Base-by-base conservation (phyloP, 2,797 vertebrate species). In the Pseudochaenichthys georgianus region DNA sequence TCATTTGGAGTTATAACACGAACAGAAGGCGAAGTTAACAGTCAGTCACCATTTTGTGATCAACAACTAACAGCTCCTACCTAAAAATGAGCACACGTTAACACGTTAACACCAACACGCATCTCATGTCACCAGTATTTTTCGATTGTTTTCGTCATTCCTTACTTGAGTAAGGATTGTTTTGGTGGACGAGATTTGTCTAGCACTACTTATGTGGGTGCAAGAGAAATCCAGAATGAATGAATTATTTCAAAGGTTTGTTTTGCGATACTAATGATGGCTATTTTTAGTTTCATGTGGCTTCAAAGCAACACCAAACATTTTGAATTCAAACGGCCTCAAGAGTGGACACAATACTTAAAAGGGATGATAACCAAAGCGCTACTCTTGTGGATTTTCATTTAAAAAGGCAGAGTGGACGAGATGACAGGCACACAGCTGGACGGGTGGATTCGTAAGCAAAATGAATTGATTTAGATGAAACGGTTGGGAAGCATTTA, bases 241-340 rank as follows among this genome's bases (percentile, higher is more conserved):
- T 65, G 69, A 45, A 17, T 23, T 17, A 28, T 75, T 75, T 66
- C 60, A 75, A 70, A 78, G 80, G 54, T 41, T 64, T 70, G 52
- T 68, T 80, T 21, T 50, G 53, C 23, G 17, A 65, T 15, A 16
- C 55, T 69, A 61, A 53, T 3, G 41, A 23, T 0, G 21, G 0
- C 52, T 77, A 54, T 85, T 81, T 82, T 72, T 76, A 85, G 73
- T 43, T 84, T 79, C 31, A 52, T 21, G 65, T 52, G 60, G 5
- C 34, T 38, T 38, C 7, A 38, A 38, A 38, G 34, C 7, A 8
- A 38, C 34, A 2, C 34, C 34, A 9, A 38, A 38, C 34, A 19
- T 77, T 90, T 88, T 87, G 80, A 89, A 82, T 87, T 90, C 75
- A 89, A 83, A 87, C 78, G 9, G 64, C 68, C 68, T 51, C 34